These are phyloP conservation scores for Actinia tenebrosa DNA, from an alignment of 64 coral and sea anemone genomes.

Conservation along the genomic window DNA sequence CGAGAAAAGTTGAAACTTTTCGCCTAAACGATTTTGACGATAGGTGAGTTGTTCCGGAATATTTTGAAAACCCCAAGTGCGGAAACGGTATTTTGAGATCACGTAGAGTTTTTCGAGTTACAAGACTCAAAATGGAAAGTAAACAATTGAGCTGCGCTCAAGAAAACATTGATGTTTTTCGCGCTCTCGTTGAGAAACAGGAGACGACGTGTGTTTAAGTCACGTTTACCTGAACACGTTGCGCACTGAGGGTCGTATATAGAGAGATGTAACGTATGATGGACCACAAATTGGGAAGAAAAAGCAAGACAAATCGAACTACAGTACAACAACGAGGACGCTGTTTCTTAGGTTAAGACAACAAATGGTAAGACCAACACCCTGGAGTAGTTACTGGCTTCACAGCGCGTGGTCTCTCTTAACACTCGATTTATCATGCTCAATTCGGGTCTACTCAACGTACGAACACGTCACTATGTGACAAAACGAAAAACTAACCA, in stretches of 20 bases:
- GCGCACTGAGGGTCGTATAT: no score
- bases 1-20: background rate
- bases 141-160: background rate
- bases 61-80: background rate
- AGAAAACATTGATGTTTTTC: background rate
- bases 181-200: background rate
- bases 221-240: no score
- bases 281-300: background rate
- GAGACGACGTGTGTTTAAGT: background rate
- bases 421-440: background rate
- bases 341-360: background rate
- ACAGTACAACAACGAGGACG: background rate
- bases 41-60: background rate
- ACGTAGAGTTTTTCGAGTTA: background rate
- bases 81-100: background rate
- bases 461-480: background rate
- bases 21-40: background rate
- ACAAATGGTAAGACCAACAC: background rate
- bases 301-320: background rate
- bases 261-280: no score
- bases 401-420: background rate
- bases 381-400: background rate
- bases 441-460: slow-evolving; percentile 6
- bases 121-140: background rate
- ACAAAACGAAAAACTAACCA: slow-evolving; percentile 19